Evolutionary conservation across 2,888 invertebrate species (phyloP).

Genomic region (Anthoptus insignis): DNA sequence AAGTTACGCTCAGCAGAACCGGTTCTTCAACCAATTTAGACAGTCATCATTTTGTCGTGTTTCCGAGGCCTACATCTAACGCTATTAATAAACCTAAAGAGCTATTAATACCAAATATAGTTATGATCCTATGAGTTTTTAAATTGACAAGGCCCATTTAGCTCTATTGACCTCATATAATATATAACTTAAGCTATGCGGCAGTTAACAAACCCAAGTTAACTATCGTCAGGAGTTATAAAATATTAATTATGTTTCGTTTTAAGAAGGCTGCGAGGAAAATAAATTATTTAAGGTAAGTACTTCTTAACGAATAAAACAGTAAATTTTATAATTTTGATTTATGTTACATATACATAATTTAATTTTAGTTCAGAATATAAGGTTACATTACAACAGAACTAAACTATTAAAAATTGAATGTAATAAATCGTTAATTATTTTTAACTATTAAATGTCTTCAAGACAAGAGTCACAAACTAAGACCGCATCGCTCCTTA

Average conservation of each 20-base stretch:
- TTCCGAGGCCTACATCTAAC: constrained; percentile 25
- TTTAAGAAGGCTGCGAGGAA: not conserved
- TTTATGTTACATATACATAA: too few relatives aligned
- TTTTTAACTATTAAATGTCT: too few relatives aligned
- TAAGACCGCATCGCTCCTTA: too few relatives aligned
- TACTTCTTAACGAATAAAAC: not conserved
- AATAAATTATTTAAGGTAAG: too few relatives aligned
- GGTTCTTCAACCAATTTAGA: constrained; percentile 38
- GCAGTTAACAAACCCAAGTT: too few relatives aligned
- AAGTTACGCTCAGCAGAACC: constrained; percentile 52
- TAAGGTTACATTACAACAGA: too few relatives aligned
- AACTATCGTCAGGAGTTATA: not conserved
- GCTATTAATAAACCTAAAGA: constrained; percentile 16
- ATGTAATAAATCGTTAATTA: too few relatives aligned
- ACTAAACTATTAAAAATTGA: too few relatives aligned
- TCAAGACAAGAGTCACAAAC: too few relatives aligned
- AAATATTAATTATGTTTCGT: not conserved
- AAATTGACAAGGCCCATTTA: not conserved
- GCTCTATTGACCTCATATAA: not conserved
- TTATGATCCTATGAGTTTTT: not conserved
- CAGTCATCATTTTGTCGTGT: constrained; percentile 21
- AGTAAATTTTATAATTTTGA: too few relatives aligned
- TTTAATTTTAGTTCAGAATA: too few relatives aligned
- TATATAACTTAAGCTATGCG: too few relatives aligned
- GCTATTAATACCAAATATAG: constrained; percentile 17